Evolutionary conservation across 2,888 invertebrate genomes (phyloP).

Genomic region (Papilio demoleus): DNA sequence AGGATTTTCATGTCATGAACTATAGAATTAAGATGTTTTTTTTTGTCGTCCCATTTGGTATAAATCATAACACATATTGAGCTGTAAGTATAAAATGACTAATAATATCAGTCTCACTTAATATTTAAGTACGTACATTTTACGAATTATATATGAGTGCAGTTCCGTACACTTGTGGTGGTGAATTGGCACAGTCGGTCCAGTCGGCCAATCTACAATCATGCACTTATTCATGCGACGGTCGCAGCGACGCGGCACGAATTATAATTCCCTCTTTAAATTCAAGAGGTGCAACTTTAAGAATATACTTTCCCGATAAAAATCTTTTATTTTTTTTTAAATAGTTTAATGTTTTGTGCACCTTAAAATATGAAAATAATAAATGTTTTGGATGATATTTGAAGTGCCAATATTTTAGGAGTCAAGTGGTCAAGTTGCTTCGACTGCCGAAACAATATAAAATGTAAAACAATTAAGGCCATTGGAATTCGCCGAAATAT

Average conservation of each 20-base stretch:
- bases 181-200: conserved; percentile 42
- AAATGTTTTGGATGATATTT: too few relatives aligned
- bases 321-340: neutral
- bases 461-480: too few relatives aligned
- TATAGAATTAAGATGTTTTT: too few relatives aligned
- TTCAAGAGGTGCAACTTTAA: conserved; percentile 20
- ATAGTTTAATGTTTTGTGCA: neutral
- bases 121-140: conserved; percentile 9
- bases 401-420: too few relatives aligned
- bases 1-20: too few relatives aligned
- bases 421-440: too few relatives aligned
- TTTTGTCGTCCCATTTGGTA: too few relatives aligned
- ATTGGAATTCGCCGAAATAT: too few relatives aligned
- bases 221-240: conserved; percentile 39
- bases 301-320: conserved; percentile 5
- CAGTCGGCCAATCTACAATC: conserved; percentile 40
- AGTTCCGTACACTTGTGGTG: conserved; percentile 41
- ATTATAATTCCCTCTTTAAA: conserved; percentile 35
- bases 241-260: conserved; percentile 29
- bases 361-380: too few relatives aligned
- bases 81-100: too few relatives aligned
- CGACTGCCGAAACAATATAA: too few relatives aligned
- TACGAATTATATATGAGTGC: conserved; percentile 42
- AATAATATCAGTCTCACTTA: neutral
- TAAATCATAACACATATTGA: too few relatives aligned